Evolutionary conservation across 2,113 vertebrate species (phyloP).

Genomic region (Paedocypris sp.): DNA sequence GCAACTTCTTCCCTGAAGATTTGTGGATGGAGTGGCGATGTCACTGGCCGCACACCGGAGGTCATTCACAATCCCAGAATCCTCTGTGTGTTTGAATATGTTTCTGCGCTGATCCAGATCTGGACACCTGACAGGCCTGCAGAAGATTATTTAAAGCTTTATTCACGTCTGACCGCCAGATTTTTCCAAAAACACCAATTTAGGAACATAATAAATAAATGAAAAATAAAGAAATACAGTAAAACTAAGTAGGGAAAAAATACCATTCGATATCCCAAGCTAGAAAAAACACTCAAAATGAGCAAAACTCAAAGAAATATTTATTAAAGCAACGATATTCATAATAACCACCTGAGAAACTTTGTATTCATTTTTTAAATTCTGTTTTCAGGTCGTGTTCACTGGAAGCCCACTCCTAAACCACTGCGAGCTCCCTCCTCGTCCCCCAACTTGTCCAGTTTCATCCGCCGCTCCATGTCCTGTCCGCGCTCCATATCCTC

Average conservation of each 20-base stretch:
- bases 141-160: conserved; percentile 35
- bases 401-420: conserved; percentile 65
- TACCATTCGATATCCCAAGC: too few species aligned
- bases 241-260: too few species aligned
- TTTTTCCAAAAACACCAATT: too few species aligned
- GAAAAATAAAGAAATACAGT: too few species aligned
- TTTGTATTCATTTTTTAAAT: too few species aligned
- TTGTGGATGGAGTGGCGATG: conserved; percentile 33
- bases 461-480: conserved; percentile 87
- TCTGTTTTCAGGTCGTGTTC: conserved; percentile 61
- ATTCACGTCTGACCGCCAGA: too few species aligned
- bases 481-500: conserved; percentile 89
- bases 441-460: conserved; percentile 56
- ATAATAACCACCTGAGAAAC: too few species aligned
- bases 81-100: conserved; percentile 33
- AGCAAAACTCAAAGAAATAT: too few species aligned
- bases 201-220: too few species aligned
- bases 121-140: conserved; percentile 31
- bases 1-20: conserved; percentile 53
- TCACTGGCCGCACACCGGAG: conserved; percentile 53
- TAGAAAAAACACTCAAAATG: too few species aligned
- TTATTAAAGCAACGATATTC: too few species aligned
- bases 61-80: conserved; percentile 45
- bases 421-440: conserved; percentile 51
- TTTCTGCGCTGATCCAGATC: conserved; percentile 34